These are phyloP conservation scores for Lottia gigantea DNA, from an alignment of 2,888 invertebrate species.

Conservation along the genomic window DNA sequence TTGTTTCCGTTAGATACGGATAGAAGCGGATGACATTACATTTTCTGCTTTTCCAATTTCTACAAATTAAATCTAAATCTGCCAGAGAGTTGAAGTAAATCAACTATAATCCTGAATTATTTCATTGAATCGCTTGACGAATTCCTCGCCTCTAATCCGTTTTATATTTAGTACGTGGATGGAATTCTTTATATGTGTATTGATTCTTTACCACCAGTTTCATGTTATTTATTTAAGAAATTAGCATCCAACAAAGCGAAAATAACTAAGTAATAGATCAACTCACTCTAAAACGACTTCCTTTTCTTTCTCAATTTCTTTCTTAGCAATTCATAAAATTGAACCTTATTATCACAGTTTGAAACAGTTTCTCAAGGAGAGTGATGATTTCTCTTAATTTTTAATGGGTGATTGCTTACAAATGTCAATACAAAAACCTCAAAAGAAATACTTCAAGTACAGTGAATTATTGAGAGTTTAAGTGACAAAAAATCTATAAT, in stretches of 20 bases:
- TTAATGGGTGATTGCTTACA: no score
- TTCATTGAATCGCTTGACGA: constrained; percentile 2
- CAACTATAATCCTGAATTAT: constrained; percentile 2
- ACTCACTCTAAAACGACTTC: constrained; percentile 4
- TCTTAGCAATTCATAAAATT: neutral
- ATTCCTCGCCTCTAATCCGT: neutral
- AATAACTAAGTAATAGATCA: neutral
- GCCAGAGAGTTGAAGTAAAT: neutral
- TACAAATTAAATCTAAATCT: neutral
- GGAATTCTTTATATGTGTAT: neutral
- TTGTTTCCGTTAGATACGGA: no score
- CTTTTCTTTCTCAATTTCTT: constrained; percentile 6
- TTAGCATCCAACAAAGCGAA: constrained; percentile 3
- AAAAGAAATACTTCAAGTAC: no score
- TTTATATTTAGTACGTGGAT: constrained; percentile 2
- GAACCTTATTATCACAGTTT: neutral
- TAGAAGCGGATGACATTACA: no score
- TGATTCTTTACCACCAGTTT: neutral
- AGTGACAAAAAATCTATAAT: no score
- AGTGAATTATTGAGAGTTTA: no score
- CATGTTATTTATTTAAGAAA: constrained; percentile 11
- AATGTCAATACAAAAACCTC: no score
- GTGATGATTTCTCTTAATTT: neutral
- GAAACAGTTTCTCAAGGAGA: neutral
- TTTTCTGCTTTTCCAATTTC: neutral